Conservation (phyloP, 2,888 invertebrate species). For the Pristionchus maxplancki region DNA sequence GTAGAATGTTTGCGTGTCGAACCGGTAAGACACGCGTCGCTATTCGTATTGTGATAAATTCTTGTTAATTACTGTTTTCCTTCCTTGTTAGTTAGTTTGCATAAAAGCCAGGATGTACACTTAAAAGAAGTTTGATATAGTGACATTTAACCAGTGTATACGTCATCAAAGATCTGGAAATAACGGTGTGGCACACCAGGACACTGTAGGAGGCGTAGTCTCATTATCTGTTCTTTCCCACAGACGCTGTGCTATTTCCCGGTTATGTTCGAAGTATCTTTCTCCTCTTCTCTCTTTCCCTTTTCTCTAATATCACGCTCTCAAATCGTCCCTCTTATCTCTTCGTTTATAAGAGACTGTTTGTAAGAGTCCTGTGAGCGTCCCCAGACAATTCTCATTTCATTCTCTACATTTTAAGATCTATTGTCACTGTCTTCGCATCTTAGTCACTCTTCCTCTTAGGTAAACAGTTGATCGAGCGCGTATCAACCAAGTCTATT, state of each 20-base stretch:
- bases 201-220: neutral
- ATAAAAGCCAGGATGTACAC: no score
- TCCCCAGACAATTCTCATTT: no score
- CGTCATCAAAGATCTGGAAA: no score
- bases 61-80: no score
- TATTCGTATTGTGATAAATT: no score
- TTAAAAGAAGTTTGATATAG: no score
- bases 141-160: no score
- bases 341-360: neutral
- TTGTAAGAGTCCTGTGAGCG: neutral
- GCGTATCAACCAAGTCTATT: no score
- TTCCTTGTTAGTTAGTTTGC: no score
- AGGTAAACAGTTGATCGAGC: neutral
- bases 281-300: neutral
- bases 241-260: neutral
- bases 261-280: neutral
- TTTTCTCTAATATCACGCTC: neutral
- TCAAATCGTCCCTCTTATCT: neutral
- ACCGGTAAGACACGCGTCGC: no score
- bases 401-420: no score
- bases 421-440: neutral
- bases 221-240: neutral
- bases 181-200: neutral
- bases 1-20: no score
- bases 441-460: neutral